Conservation (phyloP, 2,888 invertebrate species). For the Zeuzera pyrina region DNA sequence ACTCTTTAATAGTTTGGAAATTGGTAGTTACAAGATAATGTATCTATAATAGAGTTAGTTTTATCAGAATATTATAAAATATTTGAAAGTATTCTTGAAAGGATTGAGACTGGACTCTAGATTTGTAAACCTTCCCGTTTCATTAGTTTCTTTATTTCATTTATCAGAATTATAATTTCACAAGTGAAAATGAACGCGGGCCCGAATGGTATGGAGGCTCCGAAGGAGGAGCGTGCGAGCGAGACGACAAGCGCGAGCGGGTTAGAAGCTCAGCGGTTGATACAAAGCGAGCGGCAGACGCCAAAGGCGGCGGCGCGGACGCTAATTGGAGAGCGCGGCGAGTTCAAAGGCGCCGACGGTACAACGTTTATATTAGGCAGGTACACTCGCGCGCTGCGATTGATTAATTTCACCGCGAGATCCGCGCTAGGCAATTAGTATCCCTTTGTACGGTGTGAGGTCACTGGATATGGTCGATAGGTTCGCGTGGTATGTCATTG, state of each 20-base stretch:
- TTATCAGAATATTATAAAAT: no score
- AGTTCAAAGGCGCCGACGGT: constrained; percentile 61
- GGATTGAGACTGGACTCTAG: no score
- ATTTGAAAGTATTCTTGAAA: no score
- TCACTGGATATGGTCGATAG: constrained; percentile 23
- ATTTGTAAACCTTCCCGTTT: no score
- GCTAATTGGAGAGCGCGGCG: constrained; percentile 67
- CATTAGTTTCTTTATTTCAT: no score
- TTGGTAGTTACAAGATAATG: no score
- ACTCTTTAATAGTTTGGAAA: no score
- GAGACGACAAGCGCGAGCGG: constrained; percentile 24
- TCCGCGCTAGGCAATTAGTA: constrained; percentile 62
- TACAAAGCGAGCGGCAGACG: constrained; percentile 58
- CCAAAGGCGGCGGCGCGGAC: constrained; percentile 65
- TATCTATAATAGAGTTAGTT: no score
- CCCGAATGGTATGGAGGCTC: constrained; percentile 8
- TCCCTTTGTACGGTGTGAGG: constrained; percentile 50
- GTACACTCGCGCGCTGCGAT: constrained; percentile 42
- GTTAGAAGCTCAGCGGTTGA: constrained; percentile 30
- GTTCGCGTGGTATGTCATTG: constrained; percentile 3
- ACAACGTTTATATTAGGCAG: constrained; percentile 69
- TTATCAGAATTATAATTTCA: no score
- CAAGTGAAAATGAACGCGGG: constrained; percentile 1
- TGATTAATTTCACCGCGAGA: constrained; percentile 64
- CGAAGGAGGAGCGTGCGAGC: constrained; percentile 22